Conservation (phyloP, 1,140 invertebrate species). For the Lasaia peninsularis region DNA sequence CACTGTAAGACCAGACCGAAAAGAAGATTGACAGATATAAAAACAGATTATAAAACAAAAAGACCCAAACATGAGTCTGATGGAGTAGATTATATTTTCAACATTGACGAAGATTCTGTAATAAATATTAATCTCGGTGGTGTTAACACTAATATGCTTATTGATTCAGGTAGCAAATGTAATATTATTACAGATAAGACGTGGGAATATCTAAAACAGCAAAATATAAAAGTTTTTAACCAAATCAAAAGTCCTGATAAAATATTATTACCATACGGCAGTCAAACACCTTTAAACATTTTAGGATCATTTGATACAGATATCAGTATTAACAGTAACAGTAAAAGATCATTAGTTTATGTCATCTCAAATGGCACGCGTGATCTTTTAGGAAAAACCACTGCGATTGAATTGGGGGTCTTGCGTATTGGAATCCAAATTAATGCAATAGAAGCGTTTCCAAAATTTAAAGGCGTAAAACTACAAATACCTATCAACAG, state of each 20-base stretch:
- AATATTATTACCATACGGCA: conserved; percentile 27
- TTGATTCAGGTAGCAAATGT: conserved; percentile 30
- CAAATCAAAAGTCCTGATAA: conserved; percentile 22
- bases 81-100: conserved; percentile 17
- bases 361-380: conserved; percentile 26
- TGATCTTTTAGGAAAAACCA: conserved; percentile 31
- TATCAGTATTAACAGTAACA: conserved; percentile 16
- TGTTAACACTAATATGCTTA: conserved; percentile 23
- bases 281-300: conserved; percentile 26
- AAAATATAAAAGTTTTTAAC: conserved; percentile 12
- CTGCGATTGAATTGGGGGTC: conserved; percentile 25
- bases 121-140: conserved; percentile 25
- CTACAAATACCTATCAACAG: background rate
- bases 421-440: conserved; percentile 29
- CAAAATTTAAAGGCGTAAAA: conserved; percentile 32
- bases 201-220: conserved; percentile 18
- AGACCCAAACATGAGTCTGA: no score
- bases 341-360: conserved; percentile 17
- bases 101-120: conserved; percentile 20
- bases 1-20: no score
- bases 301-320: conserved; percentile 29
- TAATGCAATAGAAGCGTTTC: conserved; percentile 35
- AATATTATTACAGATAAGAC: conserved; percentile 34
- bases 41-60: no score
- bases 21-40: no score